Conservation (phyloP, 2,113 vertebrate genomes). For the Uropsilus gracilis region DNA sequence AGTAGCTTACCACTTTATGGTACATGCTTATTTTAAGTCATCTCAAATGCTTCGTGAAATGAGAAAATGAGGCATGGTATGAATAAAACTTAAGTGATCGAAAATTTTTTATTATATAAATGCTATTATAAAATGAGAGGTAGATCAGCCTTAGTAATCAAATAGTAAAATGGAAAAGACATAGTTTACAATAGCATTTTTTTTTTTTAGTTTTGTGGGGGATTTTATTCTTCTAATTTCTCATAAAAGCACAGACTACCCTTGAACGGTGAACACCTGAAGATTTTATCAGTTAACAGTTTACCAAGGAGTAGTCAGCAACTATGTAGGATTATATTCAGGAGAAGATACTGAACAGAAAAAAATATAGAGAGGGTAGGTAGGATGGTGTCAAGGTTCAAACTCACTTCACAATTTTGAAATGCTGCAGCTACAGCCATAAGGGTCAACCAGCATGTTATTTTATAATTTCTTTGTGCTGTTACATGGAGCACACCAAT, state of each 20-base stretch:
- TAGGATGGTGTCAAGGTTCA: background rate
- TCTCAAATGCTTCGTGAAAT: background rate
- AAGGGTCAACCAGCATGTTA: background rate
- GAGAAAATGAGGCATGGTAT: background rate
- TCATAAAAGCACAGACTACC: background rate
- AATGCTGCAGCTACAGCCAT: background rate
- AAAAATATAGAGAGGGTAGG: background rate
- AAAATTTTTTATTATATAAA: background rate
- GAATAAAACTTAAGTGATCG: conserved; percentile 28
- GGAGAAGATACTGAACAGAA: background rate
- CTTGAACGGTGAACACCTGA: background rate
- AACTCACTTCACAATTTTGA: background rate
- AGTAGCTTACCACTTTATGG: background rate
- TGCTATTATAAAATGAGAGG: background rate
- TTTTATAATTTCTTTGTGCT: background rate
- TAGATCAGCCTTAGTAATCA: background rate
- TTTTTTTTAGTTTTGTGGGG: background rate
- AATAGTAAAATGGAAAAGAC: background rate
- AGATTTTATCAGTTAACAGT: background rate
- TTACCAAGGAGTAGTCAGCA: background rate
- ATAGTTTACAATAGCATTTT: background rate
- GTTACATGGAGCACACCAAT: background rate
- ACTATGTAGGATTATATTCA: background rate
- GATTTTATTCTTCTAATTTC: background rate
- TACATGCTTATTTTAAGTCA: background rate